Evolutionary conservation across 2,113 vertebrate genomes (phyloP).

Genomic region (Mohoua ochrocephala): DNA sequence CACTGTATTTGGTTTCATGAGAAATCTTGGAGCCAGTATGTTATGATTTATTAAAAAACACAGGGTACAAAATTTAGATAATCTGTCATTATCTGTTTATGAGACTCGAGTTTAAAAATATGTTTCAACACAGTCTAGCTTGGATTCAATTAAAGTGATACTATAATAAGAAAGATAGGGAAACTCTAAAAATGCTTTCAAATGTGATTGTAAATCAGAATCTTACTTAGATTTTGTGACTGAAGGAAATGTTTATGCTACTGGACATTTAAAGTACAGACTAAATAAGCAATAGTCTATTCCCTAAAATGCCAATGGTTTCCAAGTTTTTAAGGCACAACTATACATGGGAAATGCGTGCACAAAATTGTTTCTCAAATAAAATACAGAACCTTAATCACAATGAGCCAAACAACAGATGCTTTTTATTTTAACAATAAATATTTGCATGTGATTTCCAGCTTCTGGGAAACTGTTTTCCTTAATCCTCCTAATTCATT

Average conservation of each 20-base stretch:
- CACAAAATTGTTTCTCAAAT: background rate
- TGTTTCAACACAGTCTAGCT: background rate
- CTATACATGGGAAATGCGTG: background rate
- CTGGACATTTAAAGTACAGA: background rate
- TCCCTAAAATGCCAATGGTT: background rate
- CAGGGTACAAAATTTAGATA: background rate
- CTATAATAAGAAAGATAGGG: background rate
- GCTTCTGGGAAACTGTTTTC: background rate
- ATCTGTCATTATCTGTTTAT: background rate
- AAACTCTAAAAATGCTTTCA: background rate
- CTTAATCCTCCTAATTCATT: background rate
- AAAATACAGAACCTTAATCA: background rate
- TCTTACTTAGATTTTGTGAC: background rate
- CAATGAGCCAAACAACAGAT: background rate
- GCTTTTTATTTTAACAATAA: background rate
- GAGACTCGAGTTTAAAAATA: background rate
- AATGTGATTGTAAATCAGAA: background rate
- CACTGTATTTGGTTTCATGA: rapidly evolving
- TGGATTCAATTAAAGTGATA: background rate
- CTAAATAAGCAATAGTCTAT: background rate
- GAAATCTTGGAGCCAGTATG: background rate
- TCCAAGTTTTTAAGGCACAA: background rate
- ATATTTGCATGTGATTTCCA: background rate
- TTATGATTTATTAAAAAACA: background rate
- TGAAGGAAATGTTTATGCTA: background rate